Evolutionary conservation across 92 coral and sea anemone species (phyloP), one percentile per base, ranked within the genome.

Genomic region (Chrysogorgia sp.): DNA sequence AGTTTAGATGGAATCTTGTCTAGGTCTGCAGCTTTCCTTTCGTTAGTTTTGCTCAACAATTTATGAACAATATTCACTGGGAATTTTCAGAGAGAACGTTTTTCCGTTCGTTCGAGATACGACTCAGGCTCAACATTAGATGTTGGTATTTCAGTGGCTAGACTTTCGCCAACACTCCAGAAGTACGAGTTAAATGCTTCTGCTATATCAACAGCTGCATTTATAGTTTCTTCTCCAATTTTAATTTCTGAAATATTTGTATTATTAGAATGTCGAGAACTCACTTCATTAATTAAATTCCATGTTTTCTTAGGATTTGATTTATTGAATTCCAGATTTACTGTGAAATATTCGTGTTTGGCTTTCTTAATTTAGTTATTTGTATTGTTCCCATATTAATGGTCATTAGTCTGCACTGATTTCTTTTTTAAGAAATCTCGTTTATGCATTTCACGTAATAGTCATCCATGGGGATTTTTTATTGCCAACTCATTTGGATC

Each of bases 381-480:
- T 37, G 66, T 57, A 75, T 57, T 58, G 37, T 3, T 40, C 24
- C 34, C 50, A 75, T 2, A 35, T 37, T 34, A 56, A 43, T 50
- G 78, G 67, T 66, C 62, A 2, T 77, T 48, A 24, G 77, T 49
- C 34, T 28, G 50, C 37, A 67, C 71, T 10, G 67, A 29, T 63
- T 62, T 63, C 35, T 56, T 28, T 37, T 80, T 68, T 34, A 34
- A 80, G 47, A 53, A 74, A 32, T 67, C 45, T 63, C 84, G 35
- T n/a, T 41, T 81, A 31, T 30, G 58, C 28, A 81, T 81, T 40
- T 45, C 19, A 32, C 71, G 31, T 43, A 81, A 71, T 62, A 28
- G 80, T 58, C 24, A 81, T 62, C 85, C 85, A 81, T 0, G 80
- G 74, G 60, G 74, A 71, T n/a, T 47, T 41, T 48, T 53, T 59